Base-by-base conservation (phyloP, 2,888 invertebrate species). In the Nomada fabriciana region DNA sequence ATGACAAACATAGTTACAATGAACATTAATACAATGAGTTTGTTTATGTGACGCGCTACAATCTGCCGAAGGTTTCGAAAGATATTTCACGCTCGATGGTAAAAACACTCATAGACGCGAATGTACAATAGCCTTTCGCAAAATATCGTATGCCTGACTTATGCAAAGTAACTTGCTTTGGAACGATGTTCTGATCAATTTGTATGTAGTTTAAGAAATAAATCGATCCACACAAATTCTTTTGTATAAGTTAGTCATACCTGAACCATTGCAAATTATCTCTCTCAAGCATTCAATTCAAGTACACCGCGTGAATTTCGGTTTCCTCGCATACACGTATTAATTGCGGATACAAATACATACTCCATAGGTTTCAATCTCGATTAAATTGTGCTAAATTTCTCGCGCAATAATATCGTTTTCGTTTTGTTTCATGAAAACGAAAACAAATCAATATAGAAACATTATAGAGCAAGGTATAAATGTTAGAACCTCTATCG, bases 401-500 rank as follows among this genome's bases (percentile, higher is more conserved):
- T 76, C 61, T 47, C 53, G 59, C 50, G 68, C 53, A 73, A 63
- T 52, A 76, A 64, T 43, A 36, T 18, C 59, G 29, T 67, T 77
- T 55, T 76, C 61, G 59, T n/a, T 55, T 52, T 73, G 36, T 59
- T 73, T 53, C 20, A 59, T 57, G 69, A 69, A 84, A 86, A 69
- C n/a, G 55, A 53, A 65, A 29, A 50, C n/a, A 42, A 65, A 29
- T 57, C 15, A 42, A 72, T 82, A 82, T 61, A 23, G 50, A 78
- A 84, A 85, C 76, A 57, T 68, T 23, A 18, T 47, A 47, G 53
- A 76, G 55, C 79, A 85, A 67, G 69, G 63, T 88, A 83, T 85
- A 89, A 88, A 88, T 84, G 82, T 81, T 81, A 76, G 76, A 82
- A 85, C 69, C 43, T 82, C 80, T 87, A 89, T 86, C 84, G 77